phyloP scores from a whole-genome alignment of 2,797 vertebrate genomes.

The Psittacula echo region DNA sequence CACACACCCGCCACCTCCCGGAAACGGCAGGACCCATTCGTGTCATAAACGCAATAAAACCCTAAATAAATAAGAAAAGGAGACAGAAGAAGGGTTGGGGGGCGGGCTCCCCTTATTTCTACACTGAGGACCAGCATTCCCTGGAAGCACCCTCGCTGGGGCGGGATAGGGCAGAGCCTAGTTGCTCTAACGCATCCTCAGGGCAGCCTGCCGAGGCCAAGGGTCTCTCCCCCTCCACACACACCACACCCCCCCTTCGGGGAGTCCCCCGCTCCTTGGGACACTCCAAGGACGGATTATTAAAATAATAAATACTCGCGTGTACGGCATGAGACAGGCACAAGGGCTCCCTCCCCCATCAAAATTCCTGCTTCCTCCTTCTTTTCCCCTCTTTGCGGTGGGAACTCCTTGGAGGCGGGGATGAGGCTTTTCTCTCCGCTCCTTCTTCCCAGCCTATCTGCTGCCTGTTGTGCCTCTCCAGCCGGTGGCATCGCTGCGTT shows the following conservation, averaged over 20 bases:
- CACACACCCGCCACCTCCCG: neutral
- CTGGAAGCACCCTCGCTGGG: neutral
- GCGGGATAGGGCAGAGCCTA: neutral
- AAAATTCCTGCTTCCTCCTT: neutral
- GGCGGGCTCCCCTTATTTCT: neutral
- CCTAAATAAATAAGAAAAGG: neutral
- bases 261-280: neutral
- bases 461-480: neutral
- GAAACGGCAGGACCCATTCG: neutral
- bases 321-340: neutral
- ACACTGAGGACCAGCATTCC: neutral
- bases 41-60: neutral
- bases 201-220: neutral
- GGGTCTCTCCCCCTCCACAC: neutral
- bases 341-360: slow-evolving; percentile 13
- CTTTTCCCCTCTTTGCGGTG: neutral
- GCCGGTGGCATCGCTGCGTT: neutral
- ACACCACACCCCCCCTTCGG: neutral
- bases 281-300: neutral
- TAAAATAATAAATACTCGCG: slow-evolving; percentile 46
- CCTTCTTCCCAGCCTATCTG: neutral
- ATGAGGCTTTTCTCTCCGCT: slow-evolving; percentile 12
- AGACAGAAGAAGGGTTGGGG: neutral
- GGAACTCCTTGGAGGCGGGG: slow-evolving; percentile 32
- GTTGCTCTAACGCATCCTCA: neutral